phyloP scores from a whole-genome alignment of 2,888 invertebrate genomes.

The Ariolimax columbianus region DNA sequence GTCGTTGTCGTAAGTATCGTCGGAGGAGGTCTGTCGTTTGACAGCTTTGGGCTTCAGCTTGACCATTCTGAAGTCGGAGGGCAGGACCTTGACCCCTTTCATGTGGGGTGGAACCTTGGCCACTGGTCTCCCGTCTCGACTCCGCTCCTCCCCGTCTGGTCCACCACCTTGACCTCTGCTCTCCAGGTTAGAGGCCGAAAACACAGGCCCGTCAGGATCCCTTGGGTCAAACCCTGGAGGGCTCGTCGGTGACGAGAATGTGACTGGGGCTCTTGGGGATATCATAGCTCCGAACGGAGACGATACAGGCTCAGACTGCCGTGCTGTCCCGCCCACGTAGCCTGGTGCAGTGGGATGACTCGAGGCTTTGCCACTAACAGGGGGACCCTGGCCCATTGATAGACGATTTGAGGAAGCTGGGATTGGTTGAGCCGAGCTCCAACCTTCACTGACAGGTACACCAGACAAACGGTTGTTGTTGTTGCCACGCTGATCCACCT shows the following conservation, averaged over 20 bases:
- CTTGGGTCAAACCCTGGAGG: conserved; percentile 25
- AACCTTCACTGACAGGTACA: background rate
- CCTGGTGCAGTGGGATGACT: background rate
- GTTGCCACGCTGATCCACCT: conserved; percentile 19
- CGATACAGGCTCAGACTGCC: background rate
- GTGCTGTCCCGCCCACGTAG: background rate
- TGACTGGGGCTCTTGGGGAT: conserved; percentile 1
- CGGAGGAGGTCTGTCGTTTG: conserved; percentile 33
- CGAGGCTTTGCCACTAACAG: conserved; percentile 2
- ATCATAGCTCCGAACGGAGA: conserved; percentile 51
- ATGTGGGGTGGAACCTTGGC: conserved; percentile 73
- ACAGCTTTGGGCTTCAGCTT: conserved; percentile 55
- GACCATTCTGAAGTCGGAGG: conserved; percentile 60
- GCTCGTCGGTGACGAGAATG: conserved; percentile 45
- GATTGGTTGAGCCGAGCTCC: background rate
- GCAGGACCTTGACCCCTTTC: conserved; percentile 72
- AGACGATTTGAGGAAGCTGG: background rate
- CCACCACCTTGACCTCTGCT: conserved; percentile 60
- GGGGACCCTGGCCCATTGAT: background rate
- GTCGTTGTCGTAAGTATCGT: conserved; percentile 56
- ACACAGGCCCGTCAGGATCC: conserved; percentile 56
- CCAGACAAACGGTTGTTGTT: background rate
- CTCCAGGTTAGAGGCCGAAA: conserved; percentile 70
- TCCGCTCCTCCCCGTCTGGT: conserved; percentile 33
- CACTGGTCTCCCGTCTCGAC: conserved; percentile 61